Conservation (phyloP, 2,113 vertebrate species). For the Barbus barbus region DNA sequence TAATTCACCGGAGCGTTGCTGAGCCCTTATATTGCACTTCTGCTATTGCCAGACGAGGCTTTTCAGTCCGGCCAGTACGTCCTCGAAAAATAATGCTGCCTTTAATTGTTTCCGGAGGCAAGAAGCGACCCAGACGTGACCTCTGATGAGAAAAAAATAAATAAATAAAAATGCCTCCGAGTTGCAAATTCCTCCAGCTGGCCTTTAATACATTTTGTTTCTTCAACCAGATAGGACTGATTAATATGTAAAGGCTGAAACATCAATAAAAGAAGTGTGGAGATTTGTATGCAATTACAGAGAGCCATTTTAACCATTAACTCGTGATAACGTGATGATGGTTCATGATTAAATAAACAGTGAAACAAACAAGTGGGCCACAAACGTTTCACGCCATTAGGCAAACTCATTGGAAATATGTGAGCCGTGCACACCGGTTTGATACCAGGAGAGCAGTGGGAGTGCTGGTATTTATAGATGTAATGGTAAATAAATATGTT, state of each 20-base stretch:
- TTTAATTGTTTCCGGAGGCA: slow-evolving; percentile 60
- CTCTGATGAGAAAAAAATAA: slow-evolving; percentile 15
- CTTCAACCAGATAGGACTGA: slow-evolving; percentile 41
- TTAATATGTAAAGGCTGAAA: slow-evolving; percentile 49
- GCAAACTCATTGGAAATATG: slow-evolving; percentile 55
- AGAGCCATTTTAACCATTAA: slow-evolving; percentile 51
- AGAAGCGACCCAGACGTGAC: slow-evolving; percentile 42
- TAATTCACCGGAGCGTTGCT: slow-evolving; percentile 51
- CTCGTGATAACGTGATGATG: slow-evolving; percentile 52
- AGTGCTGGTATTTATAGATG: slow-evolving; percentile 44
- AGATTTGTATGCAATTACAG: slow-evolving; percentile 50
- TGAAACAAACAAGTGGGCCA: slow-evolving; percentile 47
- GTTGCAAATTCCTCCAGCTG: slow-evolving; percentile 32
- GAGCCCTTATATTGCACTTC: slow-evolving; percentile 56
- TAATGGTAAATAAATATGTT: slow-evolving; percentile 48
- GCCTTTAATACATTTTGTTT: slow-evolving; percentile 44
- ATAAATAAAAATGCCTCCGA: not conserved
- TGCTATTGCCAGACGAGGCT: slow-evolving; percentile 42
- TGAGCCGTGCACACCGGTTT: slow-evolving; percentile 43
- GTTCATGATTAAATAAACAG: slow-evolving; percentile 56
- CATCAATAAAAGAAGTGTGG: slow-evolving; percentile 46
- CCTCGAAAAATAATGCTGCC: slow-evolving; percentile 46
- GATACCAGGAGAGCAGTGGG: slow-evolving; percentile 10
- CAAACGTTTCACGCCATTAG: slow-evolving; percentile 49
- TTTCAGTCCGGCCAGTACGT: slow-evolving; percentile 13